phyloP scores from a whole-genome alignment of 2,113 vertebrate species.

The Oenanthe oenanthe region DNA sequence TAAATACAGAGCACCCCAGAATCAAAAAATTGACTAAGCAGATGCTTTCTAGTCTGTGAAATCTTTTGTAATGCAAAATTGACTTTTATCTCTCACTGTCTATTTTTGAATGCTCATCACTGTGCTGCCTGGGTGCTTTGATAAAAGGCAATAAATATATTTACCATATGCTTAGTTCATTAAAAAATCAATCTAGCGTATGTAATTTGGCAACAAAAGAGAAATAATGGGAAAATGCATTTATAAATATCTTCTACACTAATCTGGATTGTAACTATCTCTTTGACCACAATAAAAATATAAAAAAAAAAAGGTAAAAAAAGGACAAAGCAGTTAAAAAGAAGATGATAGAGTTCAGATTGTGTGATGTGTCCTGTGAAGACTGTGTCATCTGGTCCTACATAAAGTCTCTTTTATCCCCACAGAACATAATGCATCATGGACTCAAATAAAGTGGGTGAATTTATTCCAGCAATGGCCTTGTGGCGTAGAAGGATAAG shows the following conservation, averaged over 20 bases:
- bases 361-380: background rate
- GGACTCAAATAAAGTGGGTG: background rate
- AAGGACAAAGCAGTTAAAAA: background rate
- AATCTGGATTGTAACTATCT: background rate
- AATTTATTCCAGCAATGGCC: background rate
- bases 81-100: conserved; percentile 10
- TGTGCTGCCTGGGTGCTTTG: background rate
- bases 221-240: background rate
- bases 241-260: background rate
- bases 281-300: background rate
- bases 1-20: background rate
- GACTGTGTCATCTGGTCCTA: background rate
- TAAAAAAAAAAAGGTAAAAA: background rate
- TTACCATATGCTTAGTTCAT: background rate
- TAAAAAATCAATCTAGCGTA: background rate
- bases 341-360: background rate
- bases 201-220: background rate
- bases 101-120: background rate
- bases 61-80: conserved; percentile 58
- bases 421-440: background rate
- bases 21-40: conserved; percentile 31
- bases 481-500: background rate
- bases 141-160: conserved; percentile 24
- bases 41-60: background rate
- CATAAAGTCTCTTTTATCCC: background rate